Conservation (phyloP, 2,797 vertebrate species). For the Ctenochaetus hawaiiensis region DNA sequence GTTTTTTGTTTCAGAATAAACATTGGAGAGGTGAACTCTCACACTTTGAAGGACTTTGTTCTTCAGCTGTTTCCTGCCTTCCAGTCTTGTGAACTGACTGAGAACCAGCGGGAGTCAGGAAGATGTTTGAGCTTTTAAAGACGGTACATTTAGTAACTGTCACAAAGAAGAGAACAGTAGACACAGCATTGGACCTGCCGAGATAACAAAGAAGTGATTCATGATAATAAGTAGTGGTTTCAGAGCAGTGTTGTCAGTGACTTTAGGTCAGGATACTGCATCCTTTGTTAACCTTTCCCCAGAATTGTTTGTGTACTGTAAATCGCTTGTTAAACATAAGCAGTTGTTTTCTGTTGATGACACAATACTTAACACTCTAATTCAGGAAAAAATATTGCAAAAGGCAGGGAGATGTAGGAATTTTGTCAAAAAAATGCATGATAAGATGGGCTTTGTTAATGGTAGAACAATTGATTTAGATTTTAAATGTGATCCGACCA, state of each 20-base stretch:
- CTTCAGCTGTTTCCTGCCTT: conserved; percentile 40
- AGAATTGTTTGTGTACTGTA: conserved; percentile 69
- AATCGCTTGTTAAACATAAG: conserved; percentile 61
- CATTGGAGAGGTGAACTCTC: conserved; percentile 23
- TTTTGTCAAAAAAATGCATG: conserved; percentile 71
- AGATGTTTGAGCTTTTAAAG: conserved; percentile 42
- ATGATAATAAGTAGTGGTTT: conserved; percentile 41
- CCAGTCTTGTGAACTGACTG: conserved; percentile 25
- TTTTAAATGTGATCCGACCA: conserved; percentile 88
- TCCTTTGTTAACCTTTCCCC: conserved; percentile 56
- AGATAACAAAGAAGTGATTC: conserved; percentile 38
- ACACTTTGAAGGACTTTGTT: conserved; percentile 33
- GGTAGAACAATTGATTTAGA: conserved; percentile 77
- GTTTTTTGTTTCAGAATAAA: conserved; percentile 36
- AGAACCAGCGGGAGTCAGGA: conserved; percentile 27
- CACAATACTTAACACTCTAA: conserved; percentile 68
- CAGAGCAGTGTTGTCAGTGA: conserved; percentile 51
- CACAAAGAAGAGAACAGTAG: conserved; percentile 38
- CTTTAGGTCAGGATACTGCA: conserved; percentile 47
- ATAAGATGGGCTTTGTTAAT: conserved; percentile 77
- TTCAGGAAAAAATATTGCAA: conserved; percentile 80
- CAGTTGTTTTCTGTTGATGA: conserved; percentile 63
- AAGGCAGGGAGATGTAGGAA: conserved; percentile 71
- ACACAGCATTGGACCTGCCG: conserved; percentile 50
- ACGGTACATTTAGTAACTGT: conserved; percentile 34